These are phyloP conservation scores for Megalurothrips usitatus DNA, from an alignment of 2,888 invertebrate species.

Conservation along the genomic window DNA sequence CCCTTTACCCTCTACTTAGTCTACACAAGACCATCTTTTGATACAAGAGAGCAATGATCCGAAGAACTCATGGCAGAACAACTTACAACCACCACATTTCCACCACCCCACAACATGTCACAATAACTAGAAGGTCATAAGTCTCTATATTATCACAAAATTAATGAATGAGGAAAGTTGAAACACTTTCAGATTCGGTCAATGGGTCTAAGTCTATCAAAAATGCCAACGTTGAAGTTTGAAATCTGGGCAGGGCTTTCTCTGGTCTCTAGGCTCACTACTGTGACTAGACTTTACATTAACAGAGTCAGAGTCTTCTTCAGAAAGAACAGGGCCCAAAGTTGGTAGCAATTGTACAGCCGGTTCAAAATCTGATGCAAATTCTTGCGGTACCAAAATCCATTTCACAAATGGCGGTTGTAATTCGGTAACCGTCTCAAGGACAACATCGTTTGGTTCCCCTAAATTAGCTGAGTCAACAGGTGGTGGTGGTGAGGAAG, in stretches of 20 bases:
- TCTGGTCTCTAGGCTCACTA: neutral
- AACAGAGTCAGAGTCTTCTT: neutral
- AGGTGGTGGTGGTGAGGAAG: neutral
- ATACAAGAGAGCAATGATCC: neutral
- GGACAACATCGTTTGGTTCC: neutral
- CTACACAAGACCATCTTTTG: too few relatives aligned
- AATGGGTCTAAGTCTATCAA: neutral
- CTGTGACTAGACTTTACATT: neutral
- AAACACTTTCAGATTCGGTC: neutral
- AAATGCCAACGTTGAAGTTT: conserved; percentile 13
- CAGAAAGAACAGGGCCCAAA: neutral
- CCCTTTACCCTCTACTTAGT: neutral
- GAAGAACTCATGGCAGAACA: neutral
- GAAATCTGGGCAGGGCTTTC: neutral
- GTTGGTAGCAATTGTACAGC: neutral
- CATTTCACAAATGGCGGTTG: conserved; percentile 2
- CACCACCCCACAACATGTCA: neutral
- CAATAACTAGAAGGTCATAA: conserved; percentile 12
- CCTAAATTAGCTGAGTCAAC: neutral
- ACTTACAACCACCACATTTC: neutral
- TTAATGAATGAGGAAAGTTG: neutral
- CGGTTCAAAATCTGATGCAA: neutral
- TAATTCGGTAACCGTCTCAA: neutral
- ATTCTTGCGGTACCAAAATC: neutral
- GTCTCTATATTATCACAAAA: conserved; percentile 23